phyloP scores from a whole-genome alignment of 2,888 invertebrate genomes.

The Idaea aversata region DNA sequence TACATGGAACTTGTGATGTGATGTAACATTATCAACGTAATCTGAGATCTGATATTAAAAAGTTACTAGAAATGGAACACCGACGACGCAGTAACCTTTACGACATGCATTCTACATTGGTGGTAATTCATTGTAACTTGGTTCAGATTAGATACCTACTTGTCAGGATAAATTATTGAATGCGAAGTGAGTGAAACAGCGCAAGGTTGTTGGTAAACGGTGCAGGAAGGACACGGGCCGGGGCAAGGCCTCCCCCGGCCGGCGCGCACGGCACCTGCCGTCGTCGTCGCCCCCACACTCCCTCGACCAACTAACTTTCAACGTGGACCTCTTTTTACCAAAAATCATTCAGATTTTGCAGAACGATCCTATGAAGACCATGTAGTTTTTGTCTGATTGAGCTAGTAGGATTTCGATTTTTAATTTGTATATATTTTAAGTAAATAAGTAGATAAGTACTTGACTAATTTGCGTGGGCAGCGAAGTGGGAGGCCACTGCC shows the following conservation, averaged over 20 bases:
- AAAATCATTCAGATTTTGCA: background rate
- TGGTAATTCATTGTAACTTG: background rate
- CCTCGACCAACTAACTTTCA: constrained; percentile 19
- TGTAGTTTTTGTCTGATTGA: background rate
- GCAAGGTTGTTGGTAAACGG: constrained; percentile 63
- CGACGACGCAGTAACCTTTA: background rate
- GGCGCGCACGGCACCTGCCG: constrained; percentile 43
- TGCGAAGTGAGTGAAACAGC: constrained; percentile 36
- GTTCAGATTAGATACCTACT: background rate
- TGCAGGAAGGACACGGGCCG: constrained; percentile 61
- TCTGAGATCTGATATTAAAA: background rate
- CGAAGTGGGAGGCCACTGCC: constrained; percentile 36
- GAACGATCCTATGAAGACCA: background rate
- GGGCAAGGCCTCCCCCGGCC: constrained; percentile 55
- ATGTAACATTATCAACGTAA: background rate
- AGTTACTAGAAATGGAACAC: background rate
- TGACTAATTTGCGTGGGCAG: background rate
- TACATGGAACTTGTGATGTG: background rate
- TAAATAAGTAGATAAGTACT: background rate
- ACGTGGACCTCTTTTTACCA: constrained; percentile 16
- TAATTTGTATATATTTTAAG: constrained; percentile 5
- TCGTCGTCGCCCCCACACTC: constrained; percentile 36
- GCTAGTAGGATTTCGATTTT: constrained; percentile 8
- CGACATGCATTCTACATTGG: constrained; percentile 2
- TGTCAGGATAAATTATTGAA: background rate